These are phyloP conservation scores for Cyprinodon diabolis DNA, from an alignment of 2,797 vertebrate genomes.

Conservation along the genomic window DNA sequence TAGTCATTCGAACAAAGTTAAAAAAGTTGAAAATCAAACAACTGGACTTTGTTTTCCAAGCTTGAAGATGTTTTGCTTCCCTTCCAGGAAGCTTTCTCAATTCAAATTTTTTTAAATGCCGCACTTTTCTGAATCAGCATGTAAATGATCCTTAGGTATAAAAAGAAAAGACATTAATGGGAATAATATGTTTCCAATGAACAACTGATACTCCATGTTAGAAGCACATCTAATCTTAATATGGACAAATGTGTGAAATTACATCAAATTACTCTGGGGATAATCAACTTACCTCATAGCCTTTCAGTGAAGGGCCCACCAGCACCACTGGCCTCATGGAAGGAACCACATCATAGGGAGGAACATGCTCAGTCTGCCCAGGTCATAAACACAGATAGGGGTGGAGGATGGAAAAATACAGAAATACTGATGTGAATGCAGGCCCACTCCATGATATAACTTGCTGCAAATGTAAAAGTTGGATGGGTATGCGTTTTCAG, in stretches of 20 bases:
- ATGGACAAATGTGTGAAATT: not conserved
- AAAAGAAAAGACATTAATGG: no score
- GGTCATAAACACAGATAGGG: constrained; percentile 32
- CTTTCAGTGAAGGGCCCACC: constrained; percentile 95
- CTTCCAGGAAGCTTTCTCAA: no score
- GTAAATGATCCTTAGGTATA: not conserved
- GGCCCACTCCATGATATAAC: not conserved
- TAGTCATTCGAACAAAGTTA: no score
- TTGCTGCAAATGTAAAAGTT: not conserved
- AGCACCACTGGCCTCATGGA: constrained; percentile 96
- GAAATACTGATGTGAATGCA: not conserved
- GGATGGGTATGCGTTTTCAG: not conserved
- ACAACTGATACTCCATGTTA: not conserved
- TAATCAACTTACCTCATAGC: constrained; percentile 88
- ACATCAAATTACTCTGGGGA: not conserved
- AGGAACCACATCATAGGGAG: constrained; percentile 95
- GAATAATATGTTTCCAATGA: no score
- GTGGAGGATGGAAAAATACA: not conserved
- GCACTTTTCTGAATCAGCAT: not conserved
- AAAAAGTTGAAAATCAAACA: no score
- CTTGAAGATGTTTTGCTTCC: no score
- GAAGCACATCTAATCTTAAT: not conserved
- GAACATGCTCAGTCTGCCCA: constrained; percentile 88
- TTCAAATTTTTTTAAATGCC: not conserved
- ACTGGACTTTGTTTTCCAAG: no score